Percentiles rank a stretch among this genome's conserved stretches.
Evolutionary conservation across 1,140 invertebrate genomes (phyloP).

Genomic region (Monomorium pharaonis): DNA sequence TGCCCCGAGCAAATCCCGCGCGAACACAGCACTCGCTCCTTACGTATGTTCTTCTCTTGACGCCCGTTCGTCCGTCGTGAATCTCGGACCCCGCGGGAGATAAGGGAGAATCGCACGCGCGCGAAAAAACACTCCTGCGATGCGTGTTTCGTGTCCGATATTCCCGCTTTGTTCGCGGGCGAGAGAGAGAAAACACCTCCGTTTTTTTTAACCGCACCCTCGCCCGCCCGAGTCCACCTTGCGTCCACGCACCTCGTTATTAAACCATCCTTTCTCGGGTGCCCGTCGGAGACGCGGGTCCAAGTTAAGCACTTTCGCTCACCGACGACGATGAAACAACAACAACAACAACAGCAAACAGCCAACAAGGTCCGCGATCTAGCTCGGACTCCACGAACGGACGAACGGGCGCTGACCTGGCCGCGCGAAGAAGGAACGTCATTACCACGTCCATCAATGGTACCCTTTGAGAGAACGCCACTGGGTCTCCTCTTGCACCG

Average conservation of each 20-base stretch:
- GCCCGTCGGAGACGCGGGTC: not conserved
- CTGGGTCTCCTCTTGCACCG: conserved; percentile 7
- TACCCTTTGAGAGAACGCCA: conserved; percentile 50
- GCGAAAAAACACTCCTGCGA: not conserved
- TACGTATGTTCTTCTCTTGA: conserved; percentile 59
- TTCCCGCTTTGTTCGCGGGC: not conserved
- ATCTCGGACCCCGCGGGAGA: not conserved
- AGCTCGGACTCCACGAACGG: conserved; percentile 29
- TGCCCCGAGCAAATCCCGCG: conserved; percentile 79
- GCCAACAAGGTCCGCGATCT: conserved; percentile 28
- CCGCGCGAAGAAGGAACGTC: conserved; percentile 38
- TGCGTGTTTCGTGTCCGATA: conserved; percentile 24
- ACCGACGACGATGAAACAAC: conserved; percentile 43
- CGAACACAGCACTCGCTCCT: conserved; percentile 74
- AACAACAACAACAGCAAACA: conserved; percentile 54
- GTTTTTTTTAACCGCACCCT: conserved; percentile 2
- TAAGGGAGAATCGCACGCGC: conserved; percentile 29
- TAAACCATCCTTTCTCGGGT: conserved; percentile 3
- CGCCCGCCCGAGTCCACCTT: not conserved
- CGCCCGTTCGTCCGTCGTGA: conserved; percentile 58
- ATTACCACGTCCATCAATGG: conserved; percentile 13
- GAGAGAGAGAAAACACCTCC: conserved; percentile 24
- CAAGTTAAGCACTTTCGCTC: conserved; percentile 19
- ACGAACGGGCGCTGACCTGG: conserved; percentile 33
- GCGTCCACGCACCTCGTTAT: conserved; percentile 37